Base-by-base conservation (phyloP, 2,888 invertebrate species). In the Conops quadrifasciatus region DNA sequence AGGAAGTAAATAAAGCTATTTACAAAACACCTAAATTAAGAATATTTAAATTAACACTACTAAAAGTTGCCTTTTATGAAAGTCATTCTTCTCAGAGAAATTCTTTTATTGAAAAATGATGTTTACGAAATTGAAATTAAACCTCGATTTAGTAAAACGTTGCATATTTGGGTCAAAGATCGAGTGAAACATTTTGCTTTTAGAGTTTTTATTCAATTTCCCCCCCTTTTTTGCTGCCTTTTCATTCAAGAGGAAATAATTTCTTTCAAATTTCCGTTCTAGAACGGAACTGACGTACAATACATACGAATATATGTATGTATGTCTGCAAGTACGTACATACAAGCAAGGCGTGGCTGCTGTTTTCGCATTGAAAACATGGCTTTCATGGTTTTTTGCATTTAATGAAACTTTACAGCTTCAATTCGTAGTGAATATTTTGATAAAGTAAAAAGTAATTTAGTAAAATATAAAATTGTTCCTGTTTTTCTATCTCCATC, bases 401-500 rank as follows among this genome's bases (percentile, higher is more conserved):
- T 65, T 26, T 7, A n/a, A 15, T 26, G 24, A 49, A 65, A 51
- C 15, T 30, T 36, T 65, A 26, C 65, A 65, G 65, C 65, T 21
- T 15, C n/a, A 24, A n/a, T n/a, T n/a, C n/a, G n/a, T n/a, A n/a
- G n/a, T n/a, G n/a, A n/a, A n/a, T n/a, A n/a, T 49, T 65, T 49
- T 19, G 11, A 49, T 49, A 19, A 19, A 49, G n/a, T 49, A 49
- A 15, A 56, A 47, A 64, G 21, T 69, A 60, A 71, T 51, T n/a
- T 56, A 2, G 1, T 49, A 4, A 49, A 49, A 49, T 49, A 70
- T 72, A 68, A 21, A 70, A 75, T n/a, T 45, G 21, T 60, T 36
- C 30, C 16, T 15, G 9, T 26, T 30, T 60, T 26, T 28, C 58
- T n/a, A 13, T 53, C 53, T 53, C 53, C 19, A 13, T 53, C 53